Conservation (phyloP, 2,113 vertebrate genomes). For the Embiotoca jacksoni region DNA sequence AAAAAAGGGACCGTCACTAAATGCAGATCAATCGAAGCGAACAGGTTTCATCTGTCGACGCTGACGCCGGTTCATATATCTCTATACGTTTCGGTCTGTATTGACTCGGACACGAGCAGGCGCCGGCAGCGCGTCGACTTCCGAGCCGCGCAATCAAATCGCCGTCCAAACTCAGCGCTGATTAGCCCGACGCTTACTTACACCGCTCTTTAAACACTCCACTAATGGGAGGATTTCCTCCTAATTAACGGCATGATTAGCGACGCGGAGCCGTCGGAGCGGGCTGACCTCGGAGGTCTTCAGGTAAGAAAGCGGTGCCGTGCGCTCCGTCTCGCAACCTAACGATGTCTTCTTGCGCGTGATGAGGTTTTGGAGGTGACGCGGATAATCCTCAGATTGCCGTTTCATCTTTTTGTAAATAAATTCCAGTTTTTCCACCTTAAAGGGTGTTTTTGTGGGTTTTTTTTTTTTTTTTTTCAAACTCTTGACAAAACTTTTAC, state of each 20-base stretch:
- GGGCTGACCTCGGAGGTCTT: neutral
- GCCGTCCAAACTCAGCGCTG: conserved; percentile 1
- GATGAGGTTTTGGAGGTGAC: too few relatives aligned
- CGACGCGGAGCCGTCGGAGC: neutral
- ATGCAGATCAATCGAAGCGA: conserved; percentile 1
- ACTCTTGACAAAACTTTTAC: neutral
- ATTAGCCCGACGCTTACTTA: conserved; percentile 51
- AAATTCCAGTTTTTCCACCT: too few relatives aligned
- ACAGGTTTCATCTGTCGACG: conserved; percentile 3
- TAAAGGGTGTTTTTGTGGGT: too few relatives aligned
- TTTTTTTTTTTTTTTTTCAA: too few relatives aligned
- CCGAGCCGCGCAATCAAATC: conserved; percentile 4
- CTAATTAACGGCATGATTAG: conserved; percentile 36
- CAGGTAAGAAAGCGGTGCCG: too few relatives aligned
- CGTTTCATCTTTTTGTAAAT: too few relatives aligned
- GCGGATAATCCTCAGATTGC: too few relatives aligned
- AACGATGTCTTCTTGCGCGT: too few relatives aligned
- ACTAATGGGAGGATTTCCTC: conserved; percentile 27
- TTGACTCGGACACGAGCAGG: neutral
- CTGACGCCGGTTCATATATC: neutral
- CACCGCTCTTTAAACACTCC: conserved; percentile 21
- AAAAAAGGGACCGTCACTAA: neutral
- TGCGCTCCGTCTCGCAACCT: too few relatives aligned
- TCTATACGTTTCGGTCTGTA: neutral
- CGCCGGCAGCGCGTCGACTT: conserved; percentile 7